Conservation (phyloP, 2,113 vertebrate genomes). For the Thunnus thynnus region DNA sequence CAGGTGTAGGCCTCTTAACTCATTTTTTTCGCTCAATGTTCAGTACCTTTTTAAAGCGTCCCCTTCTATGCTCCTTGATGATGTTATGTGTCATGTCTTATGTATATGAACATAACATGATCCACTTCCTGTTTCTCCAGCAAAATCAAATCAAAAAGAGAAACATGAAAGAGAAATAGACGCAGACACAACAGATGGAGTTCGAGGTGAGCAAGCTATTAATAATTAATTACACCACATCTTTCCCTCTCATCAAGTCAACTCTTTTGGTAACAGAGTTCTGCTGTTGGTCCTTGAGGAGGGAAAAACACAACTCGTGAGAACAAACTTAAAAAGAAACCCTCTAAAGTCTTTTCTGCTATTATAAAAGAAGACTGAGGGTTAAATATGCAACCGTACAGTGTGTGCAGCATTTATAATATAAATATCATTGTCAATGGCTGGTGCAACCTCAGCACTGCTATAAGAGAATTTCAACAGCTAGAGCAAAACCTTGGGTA, state of each 20-base stretch:
- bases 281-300: not conserved
- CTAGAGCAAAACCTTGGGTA: not conserved
- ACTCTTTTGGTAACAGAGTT: not conserved
- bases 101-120: not conserved
- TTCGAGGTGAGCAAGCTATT: conserved; percentile 7
- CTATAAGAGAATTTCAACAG: no score
- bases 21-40: not conserved
- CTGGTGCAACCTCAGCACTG: not conserved
- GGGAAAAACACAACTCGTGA: not conserved
- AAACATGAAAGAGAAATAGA: not conserved
- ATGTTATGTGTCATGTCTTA: not conserved
- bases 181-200: conserved; percentile 8
- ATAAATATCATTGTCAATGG: not conserved
- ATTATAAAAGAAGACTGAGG: not conserved
- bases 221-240: conserved; percentile 13
- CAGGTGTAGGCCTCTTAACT: not conserved
- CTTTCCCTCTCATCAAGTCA: conserved; percentile 5
- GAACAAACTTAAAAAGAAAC: not conserved
- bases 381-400: not conserved
- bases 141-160: not conserved
- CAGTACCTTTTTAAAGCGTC: conserved; percentile 12
- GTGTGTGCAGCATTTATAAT: not conserved
- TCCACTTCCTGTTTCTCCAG: conserved; percentile 2
- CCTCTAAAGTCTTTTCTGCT: not conserved
- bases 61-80: not conserved